Evolutionary conservation across 2,797 vertebrate genomes (phyloP), one percentile per base, ranked within the genome.

Genomic region (Scolopax bukidnonensis): DNA sequence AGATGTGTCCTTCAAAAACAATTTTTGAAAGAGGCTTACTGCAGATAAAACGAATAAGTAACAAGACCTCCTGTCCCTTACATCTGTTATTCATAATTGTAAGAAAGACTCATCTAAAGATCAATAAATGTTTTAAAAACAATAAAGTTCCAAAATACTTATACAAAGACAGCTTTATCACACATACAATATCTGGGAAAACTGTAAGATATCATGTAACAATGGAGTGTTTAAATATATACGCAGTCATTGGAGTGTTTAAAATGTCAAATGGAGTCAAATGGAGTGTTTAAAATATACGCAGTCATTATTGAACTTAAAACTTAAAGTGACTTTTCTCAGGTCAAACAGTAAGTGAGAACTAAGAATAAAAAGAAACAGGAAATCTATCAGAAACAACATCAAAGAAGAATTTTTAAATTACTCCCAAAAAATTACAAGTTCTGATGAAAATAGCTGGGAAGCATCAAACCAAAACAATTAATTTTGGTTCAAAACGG

Each of bases 371-470:
- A 86, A 84, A 69, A 53, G 28, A 14, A 73, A 16, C 27, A 77
- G 30, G 28, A 84, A 90, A 80, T 38, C 9, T 1, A 0, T 36
- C 65, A 60, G 40, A 5, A 73, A 81, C 5, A 5, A 53, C 40
- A 57, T n/a, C 2, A 9, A 84, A 61, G 4, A 50, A 69, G 63
- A 60, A 43, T 0, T 4, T 17, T 32, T 20, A 33, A 24, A 27
- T n/a, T 50, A 33, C 0, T 7, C 4, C 25, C 10, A 1, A 0
- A 16, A 56, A 59, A 40, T 0, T n/a, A 3, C 23, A 71, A 23
- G 14, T 74, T 63, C 28, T 38, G 20, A 11, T 6, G 74, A 84
- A 84, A 84, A 30, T 12, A 13, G 7, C 53, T 21, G 11, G 40
- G 20, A 67, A 81, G 1, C 24, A 63, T 32, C 24, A 67, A 63